Conservation (phyloP, 2,797 vertebrate species). For the Craterocephalus amniculus region DNA sequence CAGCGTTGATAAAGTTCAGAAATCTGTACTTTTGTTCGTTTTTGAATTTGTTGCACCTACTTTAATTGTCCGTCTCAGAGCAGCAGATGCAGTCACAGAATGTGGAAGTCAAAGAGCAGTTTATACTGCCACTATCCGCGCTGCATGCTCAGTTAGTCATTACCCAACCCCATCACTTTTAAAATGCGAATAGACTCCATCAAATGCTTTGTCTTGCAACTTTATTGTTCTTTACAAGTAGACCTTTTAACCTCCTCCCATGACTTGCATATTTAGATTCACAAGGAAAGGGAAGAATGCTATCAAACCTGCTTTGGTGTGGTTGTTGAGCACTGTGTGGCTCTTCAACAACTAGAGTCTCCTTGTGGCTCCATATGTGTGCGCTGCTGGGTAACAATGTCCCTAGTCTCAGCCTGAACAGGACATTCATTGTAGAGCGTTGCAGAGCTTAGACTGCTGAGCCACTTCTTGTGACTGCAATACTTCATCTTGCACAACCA, state of each 20-base stretch:
- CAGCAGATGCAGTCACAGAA: constrained; percentile 26
- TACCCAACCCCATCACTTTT: neutral
- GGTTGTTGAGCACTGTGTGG: constrained; percentile 41
- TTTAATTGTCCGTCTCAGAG: neutral
- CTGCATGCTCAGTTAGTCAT: constrained; percentile 1
- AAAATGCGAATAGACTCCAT: neutral
- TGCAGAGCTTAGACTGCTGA: constrained; percentile 78
- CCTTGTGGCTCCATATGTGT: constrained; percentile 70
- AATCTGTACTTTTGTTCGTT: neutral
- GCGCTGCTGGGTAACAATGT: constrained; percentile 74
- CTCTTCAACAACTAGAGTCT: constrained; percentile 67
- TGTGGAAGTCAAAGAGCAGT: constrained; percentile 55
- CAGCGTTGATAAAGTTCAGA: no score
- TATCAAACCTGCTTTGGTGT: constrained; percentile 66
- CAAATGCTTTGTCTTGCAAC: neutral
- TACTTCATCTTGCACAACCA: constrained; percentile 74
- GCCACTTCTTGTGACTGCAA: constrained; percentile 82
- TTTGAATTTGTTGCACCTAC: neutral
- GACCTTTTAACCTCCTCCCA: neutral
- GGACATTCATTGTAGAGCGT: constrained; percentile 78
- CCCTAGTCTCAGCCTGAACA: constrained; percentile 80
- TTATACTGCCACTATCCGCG: constrained; percentile 41
- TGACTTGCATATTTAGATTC: constrained; percentile 15
- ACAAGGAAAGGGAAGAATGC: constrained; percentile 54
- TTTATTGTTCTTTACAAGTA: constrained; percentile 3